Evolutionary conservation across 2,797 vertebrate species (phyloP).

Genomic region (Crenuchus spilurus): DNA sequence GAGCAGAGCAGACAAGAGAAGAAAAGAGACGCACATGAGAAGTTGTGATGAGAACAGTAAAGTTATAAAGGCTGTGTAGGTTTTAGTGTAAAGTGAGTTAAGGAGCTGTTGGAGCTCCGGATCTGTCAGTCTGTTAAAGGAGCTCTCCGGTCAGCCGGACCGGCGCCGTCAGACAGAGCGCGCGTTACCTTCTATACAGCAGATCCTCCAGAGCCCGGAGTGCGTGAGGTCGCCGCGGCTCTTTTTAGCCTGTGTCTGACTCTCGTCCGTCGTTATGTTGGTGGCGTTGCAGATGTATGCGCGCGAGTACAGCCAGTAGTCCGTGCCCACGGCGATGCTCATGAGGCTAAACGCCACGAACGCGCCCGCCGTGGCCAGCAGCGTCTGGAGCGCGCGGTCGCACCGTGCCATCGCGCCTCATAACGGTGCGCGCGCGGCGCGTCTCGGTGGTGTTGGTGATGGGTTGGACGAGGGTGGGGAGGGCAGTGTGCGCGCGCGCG

Average conservation of each 20-base stretch:
- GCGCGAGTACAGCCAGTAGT: slow-evolving; percentile 97
- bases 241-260: slow-evolving; percentile 79
- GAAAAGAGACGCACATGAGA: neutral
- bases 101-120: too few species aligned
- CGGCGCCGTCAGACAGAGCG: too few species aligned
- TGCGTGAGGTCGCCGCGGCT: slow-evolving; percentile 90
- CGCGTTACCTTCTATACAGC: slow-evolving; percentile 91
- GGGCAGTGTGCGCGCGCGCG: slow-evolving; percentile 39
- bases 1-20: too few species aligned
- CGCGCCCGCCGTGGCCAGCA: slow-evolving; percentile 93
- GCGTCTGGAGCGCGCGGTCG: slow-evolving; percentile 95
- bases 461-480: too few species aligned
- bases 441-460: too few species aligned
- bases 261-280: slow-evolving; percentile 86
- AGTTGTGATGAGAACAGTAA: neutral
- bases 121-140: too few species aligned
- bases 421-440: slow-evolving; percentile 57
- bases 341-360: slow-evolving; percentile 97
- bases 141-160: too few species aligned
- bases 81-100: too few species aligned
- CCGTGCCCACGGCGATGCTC: slow-evolving; percentile 96
- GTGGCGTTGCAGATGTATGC: slow-evolving; percentile 94
- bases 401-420: slow-evolving; percentile 96
- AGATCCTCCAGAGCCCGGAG: slow-evolving; percentile 95
- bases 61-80: too few species aligned